Conservation (phyloP, 2,113 vertebrate genomes). For the Nycticryphes semicollaris region DNA sequence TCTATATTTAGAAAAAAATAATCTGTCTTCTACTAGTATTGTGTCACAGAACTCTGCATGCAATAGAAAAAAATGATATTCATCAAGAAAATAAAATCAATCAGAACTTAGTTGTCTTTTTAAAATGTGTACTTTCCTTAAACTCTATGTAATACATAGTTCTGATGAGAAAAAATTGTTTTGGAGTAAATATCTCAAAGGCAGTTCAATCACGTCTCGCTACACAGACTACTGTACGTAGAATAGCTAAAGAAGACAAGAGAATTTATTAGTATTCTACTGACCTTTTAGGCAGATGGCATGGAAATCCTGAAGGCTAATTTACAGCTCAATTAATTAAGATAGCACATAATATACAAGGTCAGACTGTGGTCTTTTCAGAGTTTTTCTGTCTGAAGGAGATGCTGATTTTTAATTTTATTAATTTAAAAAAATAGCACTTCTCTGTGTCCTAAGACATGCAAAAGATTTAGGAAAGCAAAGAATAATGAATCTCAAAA, state of each 20-base stretch:
- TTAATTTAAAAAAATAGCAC: neutral
- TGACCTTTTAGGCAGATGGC: slow-evolving; percentile 37
- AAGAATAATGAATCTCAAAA: neutral
- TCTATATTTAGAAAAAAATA: neutral
- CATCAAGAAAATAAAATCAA: neutral
- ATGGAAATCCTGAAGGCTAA: slow-evolving; percentile 34
- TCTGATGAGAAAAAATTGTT: slow-evolving; percentile 20
- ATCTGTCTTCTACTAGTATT: neutral
- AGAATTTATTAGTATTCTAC: slow-evolving; percentile 36
- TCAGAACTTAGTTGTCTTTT: neutral
- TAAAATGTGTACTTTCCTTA: neutral
- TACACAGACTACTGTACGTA: neutral
- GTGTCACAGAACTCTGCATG: neutral
- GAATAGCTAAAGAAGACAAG: slow-evolving; percentile 11
- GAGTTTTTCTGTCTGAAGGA: slow-evolving; percentile 3
- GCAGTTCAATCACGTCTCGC: neutral
- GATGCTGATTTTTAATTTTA: neutral
- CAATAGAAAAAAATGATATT: neutral
- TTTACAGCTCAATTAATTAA: slow-evolving; percentile 63
- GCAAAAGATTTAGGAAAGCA: neutral
- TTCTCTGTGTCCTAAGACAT: neutral
- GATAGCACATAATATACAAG: neutral
- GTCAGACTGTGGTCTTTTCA: neutral
- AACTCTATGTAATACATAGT: neutral
- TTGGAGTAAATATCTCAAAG: neutral